These are phyloP conservation scores for Protophormia terraenovae DNA, from an alignment of 2,888 invertebrate genomes.

Conservation along the genomic window DNA sequence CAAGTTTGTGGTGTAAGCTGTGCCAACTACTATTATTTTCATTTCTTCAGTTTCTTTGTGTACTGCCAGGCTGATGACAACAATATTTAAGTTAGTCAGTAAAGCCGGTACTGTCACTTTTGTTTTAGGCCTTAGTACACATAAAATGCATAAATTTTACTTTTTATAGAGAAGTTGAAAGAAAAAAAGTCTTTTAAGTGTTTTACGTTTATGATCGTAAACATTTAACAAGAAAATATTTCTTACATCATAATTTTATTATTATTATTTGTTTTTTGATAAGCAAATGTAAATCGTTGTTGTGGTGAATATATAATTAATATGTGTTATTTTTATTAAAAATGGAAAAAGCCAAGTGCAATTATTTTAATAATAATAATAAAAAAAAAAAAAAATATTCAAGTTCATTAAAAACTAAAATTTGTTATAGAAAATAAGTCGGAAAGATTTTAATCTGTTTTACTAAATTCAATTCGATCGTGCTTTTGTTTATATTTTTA, in stretches of 20 bases:
- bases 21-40: neutral
- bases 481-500: neutral
- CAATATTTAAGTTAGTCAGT: neutral
- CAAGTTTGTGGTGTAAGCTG: conserved; percentile 25
- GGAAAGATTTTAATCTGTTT: neutral
- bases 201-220: conserved; percentile 10
- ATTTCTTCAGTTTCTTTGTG: neutral
- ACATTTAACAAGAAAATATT: no score
- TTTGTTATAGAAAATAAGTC: neutral
- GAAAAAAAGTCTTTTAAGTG: no score
- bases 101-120: neutral
- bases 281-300: neutral
- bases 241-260: conserved; percentile 30
- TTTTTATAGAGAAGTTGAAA: neutral
- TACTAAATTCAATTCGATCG: neutral
- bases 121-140: no score
- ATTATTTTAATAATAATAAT: neutral
- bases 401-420: conserved; percentile 19
- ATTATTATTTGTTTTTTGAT: neutral
- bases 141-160: conserved; percentile 26
- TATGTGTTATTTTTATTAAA: neutral
- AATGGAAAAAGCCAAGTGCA: conserved; percentile 17
- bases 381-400: neutral
- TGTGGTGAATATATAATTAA: conserved; percentile 18
- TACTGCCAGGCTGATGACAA: neutral